phyloP scores from a whole-genome alignment of 2,113 vertebrate genomes.

The Dolichallabes microphthalmus region DNA sequence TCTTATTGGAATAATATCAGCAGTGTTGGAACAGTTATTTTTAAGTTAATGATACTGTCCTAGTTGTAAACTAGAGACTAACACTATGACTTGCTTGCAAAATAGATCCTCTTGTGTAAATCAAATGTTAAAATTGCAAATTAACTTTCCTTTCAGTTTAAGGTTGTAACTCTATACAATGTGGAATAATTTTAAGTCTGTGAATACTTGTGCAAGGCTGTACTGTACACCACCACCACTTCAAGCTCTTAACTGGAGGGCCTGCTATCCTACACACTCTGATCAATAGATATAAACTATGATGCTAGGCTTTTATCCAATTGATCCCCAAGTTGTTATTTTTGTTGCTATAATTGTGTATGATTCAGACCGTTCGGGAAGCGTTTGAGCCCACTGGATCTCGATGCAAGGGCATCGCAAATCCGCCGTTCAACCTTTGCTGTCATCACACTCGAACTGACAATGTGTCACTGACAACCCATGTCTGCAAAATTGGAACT shows the following conservation, averaged over 20 bases:
- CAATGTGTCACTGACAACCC: constrained; percentile 41
- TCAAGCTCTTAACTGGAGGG: constrained; percentile 8
- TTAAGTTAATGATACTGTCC: no score
- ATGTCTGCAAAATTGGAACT: constrained; percentile 41
- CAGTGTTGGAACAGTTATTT: no score
- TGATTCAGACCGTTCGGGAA: constrained; percentile 1
- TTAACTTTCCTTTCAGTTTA: background rate
- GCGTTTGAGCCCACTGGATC: background rate
- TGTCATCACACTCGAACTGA: constrained; percentile 44
- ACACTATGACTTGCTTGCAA: no score
- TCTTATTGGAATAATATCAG: no score
- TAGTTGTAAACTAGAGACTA: no score
- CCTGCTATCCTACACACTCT: background rate
- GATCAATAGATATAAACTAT: constrained; percentile 26
- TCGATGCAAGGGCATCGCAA: constrained; percentile 42
- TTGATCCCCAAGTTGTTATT: constrained; percentile 11
- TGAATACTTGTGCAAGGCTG: background rate
- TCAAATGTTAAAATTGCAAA: background rate
- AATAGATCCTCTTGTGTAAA: no score
- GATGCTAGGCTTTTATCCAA: constrained; percentile 7
- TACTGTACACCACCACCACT: background rate
- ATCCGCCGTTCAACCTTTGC: constrained; percentile 47
- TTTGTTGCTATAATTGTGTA: constrained; percentile 8
- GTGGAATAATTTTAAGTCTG: background rate
- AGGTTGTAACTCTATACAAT: background rate